Base-by-base conservation (phyloP, 2,888 invertebrate genomes). In the Xestia c-nigrum region DNA sequence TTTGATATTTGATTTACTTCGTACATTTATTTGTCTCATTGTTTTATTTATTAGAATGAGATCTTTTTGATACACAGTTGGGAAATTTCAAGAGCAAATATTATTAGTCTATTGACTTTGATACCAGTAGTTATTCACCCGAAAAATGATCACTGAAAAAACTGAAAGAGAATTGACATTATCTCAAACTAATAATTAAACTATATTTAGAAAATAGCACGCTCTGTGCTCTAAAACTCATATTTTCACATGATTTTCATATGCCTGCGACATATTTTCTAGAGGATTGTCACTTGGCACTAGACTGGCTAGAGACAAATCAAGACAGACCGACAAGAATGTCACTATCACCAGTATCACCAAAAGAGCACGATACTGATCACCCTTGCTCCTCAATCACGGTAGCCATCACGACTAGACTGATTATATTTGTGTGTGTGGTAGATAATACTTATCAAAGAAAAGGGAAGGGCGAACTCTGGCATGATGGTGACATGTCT, bases 1-100 rank as follows among this genome's bases (percentile, higher is more conserved):
- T 79, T 81, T 83, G 85, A 86, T 83, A 76, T 86, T 70, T 80
- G 72, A 85, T 85, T 85, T 87, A 85, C 40, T 24, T 43, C n/a
- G 9, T 59, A 80, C 68, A 77, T 78, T 84, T 57, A 78, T 81
- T 55, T 70, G 65, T 24, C n/a, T 84, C 55, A n/a, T 77, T 66
- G 40, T 43, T 64, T 69, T 76, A 46, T n/a, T 12, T 46, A 61
- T 52, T 70, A 52, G 66, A 69, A 52, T 63, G 46, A 40, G 38
- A 59, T 83, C 16, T 65, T 61, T 74, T 63, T 76, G 52, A 24
- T 31, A 16, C 12, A 31, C 47, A 59, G 46, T 2, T n/a, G 31
- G 40, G n/a, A 61, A 31, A 81, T n/a, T 7, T 50, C 52, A 59
- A 70, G 63, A 52, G 0, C 38, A 46, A 46, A 71, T 12, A 59